Evolutionary conservation across 2,113 vertebrate species (phyloP), one percentile per base, ranked within the genome.

Genomic region (Podiceps cristatus): DNA sequence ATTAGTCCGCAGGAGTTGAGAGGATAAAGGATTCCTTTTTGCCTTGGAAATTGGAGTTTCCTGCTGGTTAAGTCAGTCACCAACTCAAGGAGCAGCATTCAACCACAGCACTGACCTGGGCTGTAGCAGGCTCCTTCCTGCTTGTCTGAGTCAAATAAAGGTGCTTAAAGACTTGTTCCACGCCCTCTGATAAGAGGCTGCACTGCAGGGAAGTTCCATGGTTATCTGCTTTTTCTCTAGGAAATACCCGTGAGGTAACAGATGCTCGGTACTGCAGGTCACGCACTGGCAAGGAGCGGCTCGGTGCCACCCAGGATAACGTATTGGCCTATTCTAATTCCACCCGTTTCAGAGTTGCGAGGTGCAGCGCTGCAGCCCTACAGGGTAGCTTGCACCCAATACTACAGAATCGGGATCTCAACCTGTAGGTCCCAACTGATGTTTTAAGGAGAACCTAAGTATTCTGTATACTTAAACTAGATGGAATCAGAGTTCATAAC

Each of bases 111-210:
- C 16, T 49, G 75, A 66, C 44, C 86, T 33, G 75, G 53, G 60
- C 67, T 63, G 23, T 16, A 81, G 13, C 35, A 78, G 31, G 28
- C 53, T 33, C 40, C 63, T 59, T 86, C 91, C 78, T 44, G 78
- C 71, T 71, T 25, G 50, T 24, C 67, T 28, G 55, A 74, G 69
- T 59, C 83, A 82, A 66, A 84, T 10, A 18, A 68, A 92, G 72
- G 63, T 29, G 31, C 37, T 76, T 25, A 18, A 52, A 78, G 40
- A 28, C 60, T 14, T 14, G 40, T 5, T 49, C 88, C 86, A 93
- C 69, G 14, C 78, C 83, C 88, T 88, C 74, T 78, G 86, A 93
- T 75, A 85, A 75, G 71, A 74, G 50, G 35, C 56, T 63, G 64
- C 35, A 14, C 77, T 69, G 42, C 50, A 58, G 93, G 28, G 45